Conservation (phyloP, 1,140 invertebrate genomes). For the Melitaea cinxia region DNA sequence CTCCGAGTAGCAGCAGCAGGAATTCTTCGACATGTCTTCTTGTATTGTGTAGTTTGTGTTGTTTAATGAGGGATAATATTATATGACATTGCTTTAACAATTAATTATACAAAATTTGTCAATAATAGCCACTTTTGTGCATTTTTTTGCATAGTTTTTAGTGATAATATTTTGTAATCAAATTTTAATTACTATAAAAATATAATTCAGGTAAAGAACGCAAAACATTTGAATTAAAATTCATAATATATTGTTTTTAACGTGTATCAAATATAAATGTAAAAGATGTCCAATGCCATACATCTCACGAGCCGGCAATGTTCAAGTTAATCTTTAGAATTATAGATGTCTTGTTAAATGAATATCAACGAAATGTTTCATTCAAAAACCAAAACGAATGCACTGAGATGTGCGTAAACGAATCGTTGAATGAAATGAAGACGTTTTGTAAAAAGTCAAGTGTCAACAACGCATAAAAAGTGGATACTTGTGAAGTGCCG, state of each 20-base stretch:
- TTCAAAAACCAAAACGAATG: slow-evolving; percentile 24
- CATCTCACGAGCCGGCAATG: too few species aligned
- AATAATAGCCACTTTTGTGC: too few species aligned
- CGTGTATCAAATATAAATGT: too few species aligned
- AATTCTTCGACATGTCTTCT: background rate
- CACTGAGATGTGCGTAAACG: slow-evolving; percentile 13
- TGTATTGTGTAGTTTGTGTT: background rate
- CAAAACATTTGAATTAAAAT: too few species aligned
- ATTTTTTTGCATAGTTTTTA: too few species aligned
- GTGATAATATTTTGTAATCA: too few species aligned
- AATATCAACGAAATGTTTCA: slow-evolving; percentile 6
- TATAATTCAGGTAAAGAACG: too few species aligned
- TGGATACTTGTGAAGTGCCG: slow-evolving; percentile 21
- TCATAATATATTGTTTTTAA: too few species aligned
- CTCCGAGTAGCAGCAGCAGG: background rate
- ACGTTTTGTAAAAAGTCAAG: slow-evolving; percentile 35
- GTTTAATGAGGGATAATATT: background rate
- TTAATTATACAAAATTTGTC: too few species aligned
- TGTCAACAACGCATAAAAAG: slow-evolving; percentile 38
- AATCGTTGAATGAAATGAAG: slow-evolving; percentile 33
- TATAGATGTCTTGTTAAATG: background rate
- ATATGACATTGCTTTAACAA: too few species aligned
- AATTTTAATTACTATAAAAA: too few species aligned
- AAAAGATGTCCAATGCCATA: too few species aligned
- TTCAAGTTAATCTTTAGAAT: background rate